Percentiles rank a stretch among this genome's conserved stretches.
Evolutionary conservation across 2,113 vertebrate genomes (phyloP).

Genomic region (Oncorhynchus gorbuscha): DNA sequence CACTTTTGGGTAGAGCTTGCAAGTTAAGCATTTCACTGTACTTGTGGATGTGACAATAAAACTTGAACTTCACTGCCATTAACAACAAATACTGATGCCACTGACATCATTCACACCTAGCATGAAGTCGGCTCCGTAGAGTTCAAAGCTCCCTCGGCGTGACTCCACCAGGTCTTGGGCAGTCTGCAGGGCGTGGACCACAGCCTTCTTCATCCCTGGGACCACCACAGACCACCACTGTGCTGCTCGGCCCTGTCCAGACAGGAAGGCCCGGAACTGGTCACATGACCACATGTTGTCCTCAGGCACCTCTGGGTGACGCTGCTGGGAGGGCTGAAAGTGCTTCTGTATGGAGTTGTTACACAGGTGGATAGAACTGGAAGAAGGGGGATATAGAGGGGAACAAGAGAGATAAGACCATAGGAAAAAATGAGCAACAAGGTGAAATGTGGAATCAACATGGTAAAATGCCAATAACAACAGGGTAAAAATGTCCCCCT

Average conservation of each 20-base stretch:
- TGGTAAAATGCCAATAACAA: background rate
- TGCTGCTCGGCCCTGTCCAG: conserved; percentile 53
- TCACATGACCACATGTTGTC: conserved; percentile 86
- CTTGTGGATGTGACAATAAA: background rate
- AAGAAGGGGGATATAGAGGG: background rate
- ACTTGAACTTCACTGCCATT: background rate
- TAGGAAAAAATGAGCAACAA: too few relatives aligned
- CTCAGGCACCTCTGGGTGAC: conserved; percentile 70
- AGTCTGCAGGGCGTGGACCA: conserved; percentile 78
- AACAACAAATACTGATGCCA: too few relatives aligned
- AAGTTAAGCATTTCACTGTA: background rate
- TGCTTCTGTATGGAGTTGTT: conserved; percentile 89
- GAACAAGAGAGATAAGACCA: background rate
- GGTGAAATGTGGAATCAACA: background rate
- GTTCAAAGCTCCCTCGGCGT: conserved; percentile 86
- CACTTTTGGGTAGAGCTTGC: background rate
- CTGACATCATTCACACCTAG: conserved; percentile 47
- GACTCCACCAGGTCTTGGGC: conserved; percentile 78
- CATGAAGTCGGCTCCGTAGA: conserved; percentile 88
- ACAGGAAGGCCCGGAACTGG: conserved; percentile 79
- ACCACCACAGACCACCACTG: conserved; percentile 79
- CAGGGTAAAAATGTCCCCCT: conserved; percentile 36
- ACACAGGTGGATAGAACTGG: conserved; percentile 86
- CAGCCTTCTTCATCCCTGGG: conserved; percentile 82
- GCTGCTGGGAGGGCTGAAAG: conserved; percentile 58